Evolutionary conservation across 2,113 vertebrate species (phyloP).

Genomic region (Beaufortia kweichowensis): DNA sequence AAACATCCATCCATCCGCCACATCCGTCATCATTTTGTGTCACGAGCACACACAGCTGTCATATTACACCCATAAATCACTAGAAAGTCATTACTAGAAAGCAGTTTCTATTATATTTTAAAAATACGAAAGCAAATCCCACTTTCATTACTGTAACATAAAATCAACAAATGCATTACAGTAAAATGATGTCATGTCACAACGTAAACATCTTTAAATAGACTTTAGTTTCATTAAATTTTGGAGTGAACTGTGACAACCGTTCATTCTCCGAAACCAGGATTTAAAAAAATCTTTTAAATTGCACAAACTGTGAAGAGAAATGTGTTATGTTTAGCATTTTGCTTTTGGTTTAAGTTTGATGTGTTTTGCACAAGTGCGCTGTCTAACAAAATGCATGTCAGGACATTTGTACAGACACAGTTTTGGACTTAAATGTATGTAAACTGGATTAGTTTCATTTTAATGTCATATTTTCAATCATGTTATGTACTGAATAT

Average conservation of each 20-base stretch:
- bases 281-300: not conserved
- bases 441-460: slow-evolving; percentile 8
- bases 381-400: not conserved
- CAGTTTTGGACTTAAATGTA: slow-evolving; percentile 6
- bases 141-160: too few relatives aligned
- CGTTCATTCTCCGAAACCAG: not conserved
- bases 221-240: too few relatives aligned
- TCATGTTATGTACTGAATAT: slow-evolving; percentile 39
- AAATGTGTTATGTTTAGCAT: not conserved
- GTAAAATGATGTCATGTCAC: too few relatives aligned
- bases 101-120: too few relatives aligned
- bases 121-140: too few relatives aligned
- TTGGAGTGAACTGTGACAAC: too few relatives aligned
- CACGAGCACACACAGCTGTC: too few relatives aligned
- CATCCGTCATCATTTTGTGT: not conserved
- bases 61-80: too few relatives aligned
- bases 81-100: too few relatives aligned
- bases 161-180: too few relatives aligned
- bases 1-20: not conserved
- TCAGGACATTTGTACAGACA: not conserved
- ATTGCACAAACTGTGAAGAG: slow-evolving; percentile 37
- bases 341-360: not conserved
- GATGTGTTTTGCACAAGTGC: slow-evolving; percentile 21
- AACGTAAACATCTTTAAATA: too few relatives aligned
- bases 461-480: slow-evolving; percentile 25